phyloP scores from a whole-genome alignment of 2,888 invertebrate species.

The Ecdyonurus torrentis region DNA sequence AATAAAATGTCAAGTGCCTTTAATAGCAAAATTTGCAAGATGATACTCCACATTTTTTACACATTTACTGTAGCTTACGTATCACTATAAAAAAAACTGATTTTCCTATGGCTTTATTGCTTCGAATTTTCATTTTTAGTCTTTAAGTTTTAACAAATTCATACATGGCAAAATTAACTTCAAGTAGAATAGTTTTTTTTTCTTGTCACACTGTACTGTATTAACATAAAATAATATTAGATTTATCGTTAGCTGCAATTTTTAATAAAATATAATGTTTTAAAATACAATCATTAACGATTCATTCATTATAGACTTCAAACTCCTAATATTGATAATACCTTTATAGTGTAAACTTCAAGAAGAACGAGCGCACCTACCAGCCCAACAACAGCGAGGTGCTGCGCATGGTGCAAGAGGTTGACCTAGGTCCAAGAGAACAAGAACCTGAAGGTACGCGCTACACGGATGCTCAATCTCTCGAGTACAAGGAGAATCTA shows the following conservation, averaged over 20 bases:
- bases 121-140: no score
- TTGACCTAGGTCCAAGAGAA: slow-evolving; percentile 59
- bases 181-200: no score
- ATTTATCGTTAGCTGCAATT: no score
- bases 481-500: slow-evolving; percentile 2
- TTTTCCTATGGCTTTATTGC: no score
- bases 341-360: slow-evolving; percentile 74
- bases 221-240: not conserved
- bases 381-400: slow-evolving; percentile 69
- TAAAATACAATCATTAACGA: not conserved
- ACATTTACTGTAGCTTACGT: no score
- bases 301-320: not conserved
- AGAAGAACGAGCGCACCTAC: slow-evolving; percentile 85
- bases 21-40: no score
- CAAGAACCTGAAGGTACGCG: slow-evolving; percentile 43
- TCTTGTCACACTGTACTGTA: no score
- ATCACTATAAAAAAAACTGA: no score
- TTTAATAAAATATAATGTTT: not conserved
- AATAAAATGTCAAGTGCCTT: no score
- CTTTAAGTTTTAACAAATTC: no score
- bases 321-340: not conserved
- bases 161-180: no score
- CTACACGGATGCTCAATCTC: not conserved
- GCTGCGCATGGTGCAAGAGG: slow-evolving; percentile 77
- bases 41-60: no score